Conservation (phyloP, 2,888 invertebrate genomes). For the Danaus chrysippus region DNA sequence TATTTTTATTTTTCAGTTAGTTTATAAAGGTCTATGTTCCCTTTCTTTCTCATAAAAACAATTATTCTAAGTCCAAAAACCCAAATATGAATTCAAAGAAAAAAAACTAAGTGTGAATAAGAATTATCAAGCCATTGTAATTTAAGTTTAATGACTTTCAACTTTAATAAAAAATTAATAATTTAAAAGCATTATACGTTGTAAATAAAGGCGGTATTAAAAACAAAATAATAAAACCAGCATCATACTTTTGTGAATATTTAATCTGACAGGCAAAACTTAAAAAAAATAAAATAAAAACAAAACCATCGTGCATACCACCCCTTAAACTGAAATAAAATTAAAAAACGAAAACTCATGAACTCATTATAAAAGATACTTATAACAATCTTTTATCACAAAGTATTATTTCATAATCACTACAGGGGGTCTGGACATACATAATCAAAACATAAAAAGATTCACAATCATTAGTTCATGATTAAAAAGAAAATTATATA, state of each 20-base stretch:
- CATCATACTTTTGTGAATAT: constrained; percentile 37
- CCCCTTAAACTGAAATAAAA: constrained; percentile 44
- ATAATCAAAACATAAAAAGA: constrained; percentile 70
- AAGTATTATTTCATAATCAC: constrained; percentile 54
- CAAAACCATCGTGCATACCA: constrained; percentile 55
- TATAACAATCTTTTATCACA: constrained; percentile 23
- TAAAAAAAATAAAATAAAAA: constrained; percentile 33
- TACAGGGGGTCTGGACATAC: constrained; percentile 49
- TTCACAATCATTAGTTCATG: constrained; percentile 71
- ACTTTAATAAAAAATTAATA: too few species aligned
- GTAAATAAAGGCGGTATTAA: too few species aligned
- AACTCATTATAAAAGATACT: constrained; percentile 34
- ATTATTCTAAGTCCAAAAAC: too few species aligned
- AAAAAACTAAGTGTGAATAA: too few species aligned
- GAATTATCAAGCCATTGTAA: too few species aligned
- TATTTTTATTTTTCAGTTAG: too few species aligned
- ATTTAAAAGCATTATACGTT: too few species aligned
- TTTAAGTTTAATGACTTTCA: too few species aligned
- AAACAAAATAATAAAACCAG: constrained; percentile 30
- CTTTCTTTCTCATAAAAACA: too few species aligned
- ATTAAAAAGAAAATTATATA: constrained; percentile 62
- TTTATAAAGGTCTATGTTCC: too few species aligned
- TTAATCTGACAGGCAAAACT: constrained; percentile 64
- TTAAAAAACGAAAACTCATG: constrained; percentile 44
- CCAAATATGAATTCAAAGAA: too few species aligned